A percentile compares a stretch with the other conserved stretches of the same genome.
Conservation (phyloP, 92 coral and sea anemone genomes). For the Heliopora coerulea region DNA sequence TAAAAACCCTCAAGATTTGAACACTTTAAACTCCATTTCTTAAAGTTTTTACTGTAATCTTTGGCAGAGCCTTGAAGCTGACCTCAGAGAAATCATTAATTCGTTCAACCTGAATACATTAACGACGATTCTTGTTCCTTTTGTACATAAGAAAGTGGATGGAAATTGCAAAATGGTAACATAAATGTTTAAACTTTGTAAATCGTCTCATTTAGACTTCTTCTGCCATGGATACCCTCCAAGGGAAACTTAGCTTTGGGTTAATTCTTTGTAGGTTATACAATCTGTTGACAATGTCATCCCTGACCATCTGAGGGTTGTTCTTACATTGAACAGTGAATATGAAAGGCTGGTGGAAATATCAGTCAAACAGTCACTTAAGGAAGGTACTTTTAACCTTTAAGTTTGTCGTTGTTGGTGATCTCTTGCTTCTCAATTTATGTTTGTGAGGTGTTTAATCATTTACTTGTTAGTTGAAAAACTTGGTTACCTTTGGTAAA, state of each 20-base stretch:
- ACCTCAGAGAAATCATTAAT: slow-evolving; percentile 17
- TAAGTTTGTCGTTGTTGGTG: no score
- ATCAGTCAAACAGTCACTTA: slow-evolving; percentile 57
- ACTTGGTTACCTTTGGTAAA: no score
- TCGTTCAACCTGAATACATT: slow-evolving; percentile 10
- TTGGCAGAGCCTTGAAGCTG: slow-evolving; percentile 23
- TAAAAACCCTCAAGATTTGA: no score
- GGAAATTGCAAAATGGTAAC: slow-evolving; percentile 19
- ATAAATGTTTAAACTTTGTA: neutral
- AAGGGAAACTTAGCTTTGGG: neutral
- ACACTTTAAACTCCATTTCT: no score
- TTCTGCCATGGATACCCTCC: no score
- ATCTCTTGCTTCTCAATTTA: no score
- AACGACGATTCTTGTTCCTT: slow-evolving; percentile 14
- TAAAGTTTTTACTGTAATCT: neutral
- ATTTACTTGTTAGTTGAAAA: no score
- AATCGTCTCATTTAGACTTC: no score
- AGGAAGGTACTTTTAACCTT: slow-evolving; percentile 52
- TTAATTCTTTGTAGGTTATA: slow-evolving; percentile 54
- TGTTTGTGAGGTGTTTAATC: no score
- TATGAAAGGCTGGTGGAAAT: slow-evolving; percentile 74
- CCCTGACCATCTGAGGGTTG: slow-evolving; percentile 70
- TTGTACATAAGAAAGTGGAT: slow-evolving; percentile 29
- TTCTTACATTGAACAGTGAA: slow-evolving; percentile 74
- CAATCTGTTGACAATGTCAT: slow-evolving; percentile 58